Conservation (phyloP, 1,140 invertebrate species). For the Papilio helenus region DNA sequence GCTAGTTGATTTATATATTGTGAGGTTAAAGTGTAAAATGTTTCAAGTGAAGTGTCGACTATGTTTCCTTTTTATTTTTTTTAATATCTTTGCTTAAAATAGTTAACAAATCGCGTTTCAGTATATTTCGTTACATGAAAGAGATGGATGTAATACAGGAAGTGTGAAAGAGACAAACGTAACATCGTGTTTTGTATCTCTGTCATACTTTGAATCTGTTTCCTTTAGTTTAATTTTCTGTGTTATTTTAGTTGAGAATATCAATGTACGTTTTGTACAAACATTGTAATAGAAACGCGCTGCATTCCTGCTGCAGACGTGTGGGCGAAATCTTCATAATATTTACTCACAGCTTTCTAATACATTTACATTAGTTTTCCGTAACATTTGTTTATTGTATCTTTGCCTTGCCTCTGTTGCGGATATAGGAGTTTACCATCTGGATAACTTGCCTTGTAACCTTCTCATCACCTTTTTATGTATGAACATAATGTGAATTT, state of each 20-base stretch:
- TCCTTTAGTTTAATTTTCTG: background rate
- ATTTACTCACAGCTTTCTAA: slow-evolving; percentile 16
- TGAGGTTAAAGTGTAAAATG: too few relatives aligned
- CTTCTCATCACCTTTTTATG: background rate
- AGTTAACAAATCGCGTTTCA: too few relatives aligned
- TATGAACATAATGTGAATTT: background rate
- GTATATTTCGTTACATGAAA: too few relatives aligned
- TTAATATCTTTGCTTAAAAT: too few relatives aligned
- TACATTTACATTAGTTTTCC: slow-evolving; percentile 25
- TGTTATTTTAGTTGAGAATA: background rate
- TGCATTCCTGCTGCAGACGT: slow-evolving; percentile 8
- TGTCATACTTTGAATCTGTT: background rate
- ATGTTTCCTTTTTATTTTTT: too few relatives aligned
- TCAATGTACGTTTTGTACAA: background rate
- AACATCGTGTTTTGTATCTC: background rate
- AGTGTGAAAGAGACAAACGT: too few relatives aligned
- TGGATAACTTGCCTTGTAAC: background rate
- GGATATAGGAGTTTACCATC: background rate
- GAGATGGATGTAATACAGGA: too few relatives aligned
- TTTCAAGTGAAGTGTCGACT: too few relatives aligned
- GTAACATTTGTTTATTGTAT: background rate
- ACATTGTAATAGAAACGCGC: background rate
- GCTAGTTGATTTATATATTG: too few relatives aligned
- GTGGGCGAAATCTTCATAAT: slow-evolving; percentile 15
- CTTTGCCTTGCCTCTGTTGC: background rate